Evolutionary conservation across 2,797 vertebrate genomes (phyloP), one percentile per base, ranked within the genome.

Genomic region (Cichlasoma orientale): DNA sequence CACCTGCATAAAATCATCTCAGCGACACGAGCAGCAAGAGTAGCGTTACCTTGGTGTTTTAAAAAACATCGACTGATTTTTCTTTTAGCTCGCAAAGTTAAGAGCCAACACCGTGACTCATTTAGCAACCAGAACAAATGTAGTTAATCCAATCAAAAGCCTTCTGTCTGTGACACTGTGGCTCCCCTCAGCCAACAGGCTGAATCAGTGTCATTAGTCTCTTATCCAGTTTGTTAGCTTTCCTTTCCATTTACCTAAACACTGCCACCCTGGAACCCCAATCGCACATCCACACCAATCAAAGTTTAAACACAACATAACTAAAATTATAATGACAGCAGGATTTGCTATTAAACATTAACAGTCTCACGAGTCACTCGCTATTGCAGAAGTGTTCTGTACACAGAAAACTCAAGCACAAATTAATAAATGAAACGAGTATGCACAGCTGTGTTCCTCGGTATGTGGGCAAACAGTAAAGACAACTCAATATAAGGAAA

Each of bases 271-370:
- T 44, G 23, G 14, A 11, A 23, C 47, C 16, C 9, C 16, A 19
- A 7, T 19, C 23, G 0, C 10, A 27, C 16, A 1, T 66, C 23
- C 41, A 19, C 3, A 19, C 61, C 23, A 7, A 47, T 47, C 1
- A 27, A 47, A 47, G 25, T 66, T 47, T 47, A 66, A 66, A 66
- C 23, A 66, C 61, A 13, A 29, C 41, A 19, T 29, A 66, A 27
- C 0, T 66, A 25, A 27, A 66, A 47, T 47, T 47, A 27, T 19
- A 18, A 27, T 52, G 23, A 27, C 38, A 44, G 19, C 14, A 66
- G 44, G 23, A 1, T 47, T 66, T 47, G 0, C 41, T 7, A 19
- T 66, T 25, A 47, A 66, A 47, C 41, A 47, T 29, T 47, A 66
- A 47, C 0, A 3, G 0, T 4, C 23, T 25, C 41, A 29, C 41